Evolutionary conservation across 2,113 vertebrate genomes (phyloP), one percentile per base, ranked within the genome.

Genomic region (Proteles cristata): DNA sequence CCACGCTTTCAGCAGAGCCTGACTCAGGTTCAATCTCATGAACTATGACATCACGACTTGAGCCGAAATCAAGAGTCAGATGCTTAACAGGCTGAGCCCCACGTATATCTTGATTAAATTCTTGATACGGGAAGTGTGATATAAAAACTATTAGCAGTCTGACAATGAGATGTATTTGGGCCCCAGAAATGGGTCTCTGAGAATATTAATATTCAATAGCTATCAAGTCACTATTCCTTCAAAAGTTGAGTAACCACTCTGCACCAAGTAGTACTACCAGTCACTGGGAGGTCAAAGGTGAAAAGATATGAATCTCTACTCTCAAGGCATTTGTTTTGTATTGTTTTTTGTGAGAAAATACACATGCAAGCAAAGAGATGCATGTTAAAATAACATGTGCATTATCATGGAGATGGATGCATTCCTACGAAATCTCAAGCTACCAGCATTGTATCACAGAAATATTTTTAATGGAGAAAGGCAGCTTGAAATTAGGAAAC

Each of bases 211-310:
- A 71, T 79, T 43, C 21, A 77, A 89, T 45, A 71, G 11, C 81
- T 83, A 69, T 26, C 55, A 87, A 80, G 76, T 90, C 28, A 45
- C 5, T 71, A 65, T 39, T 97, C 68, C 73, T 93, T 96, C 58
- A 85, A 88, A 66, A 73, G 45, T 2, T 48, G 28, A 63, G 6
- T 69, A 81, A 19, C 8, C 50, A 91, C 48, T 50, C 82, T 68
- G 14, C 5, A 95, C 39, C 66, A 74, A 73, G 33, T 21, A 91
- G n/a, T 43, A 25, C 8, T 76, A 23, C 19, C 50, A n/a, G 23
- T 76, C 48, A 12, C 0, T 66, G 50, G 61, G 2, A 90, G 12
- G 65, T 80, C 71, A 85, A 76, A 83, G 33, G 39, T 45, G 45
- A 94, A 96, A 89, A 93, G 63, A 19, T 28, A 87, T 14, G 23